Conservation (phyloP, 1,140 invertebrate species). For the Psix sp. region DNA sequence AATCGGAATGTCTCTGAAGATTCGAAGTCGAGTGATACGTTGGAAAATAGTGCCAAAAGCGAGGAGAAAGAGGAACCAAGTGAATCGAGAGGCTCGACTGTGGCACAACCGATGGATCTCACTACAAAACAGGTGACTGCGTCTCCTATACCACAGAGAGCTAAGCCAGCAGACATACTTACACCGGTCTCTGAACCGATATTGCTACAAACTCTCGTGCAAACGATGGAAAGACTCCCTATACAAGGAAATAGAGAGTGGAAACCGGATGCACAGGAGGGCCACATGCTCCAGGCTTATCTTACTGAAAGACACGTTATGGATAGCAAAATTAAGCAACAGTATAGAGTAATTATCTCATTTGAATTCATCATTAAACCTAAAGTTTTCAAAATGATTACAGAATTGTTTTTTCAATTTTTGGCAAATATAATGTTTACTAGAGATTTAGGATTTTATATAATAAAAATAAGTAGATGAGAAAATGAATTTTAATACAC, state of each 20-base stretch:
- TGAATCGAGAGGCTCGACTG: slow-evolving; percentile 43
- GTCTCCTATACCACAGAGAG: slow-evolving; percentile 61
- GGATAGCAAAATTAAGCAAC: slow-evolving; percentile 85
- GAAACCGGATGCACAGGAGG: slow-evolving; percentile 78
- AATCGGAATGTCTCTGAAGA: slow-evolving; percentile 64
- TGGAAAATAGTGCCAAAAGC: slow-evolving; percentile 61
- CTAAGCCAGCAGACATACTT: slow-evolving; percentile 76
- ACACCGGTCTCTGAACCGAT: slow-evolving; percentile 81
- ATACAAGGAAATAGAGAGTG: slow-evolving; percentile 77
- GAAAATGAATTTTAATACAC: no score
- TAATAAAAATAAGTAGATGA: no score
- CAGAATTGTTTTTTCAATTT: no score
- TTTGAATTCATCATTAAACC: slow-evolving; percentile 10
- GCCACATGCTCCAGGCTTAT: slow-evolving; percentile 84
- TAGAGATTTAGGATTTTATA: no score
- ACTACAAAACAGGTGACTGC: slow-evolving; percentile 74
- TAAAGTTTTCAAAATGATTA: no score
- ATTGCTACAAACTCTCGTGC: slow-evolving; percentile 81
- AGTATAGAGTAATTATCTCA: slow-evolving; percentile 59
- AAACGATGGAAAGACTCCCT: slow-evolving; percentile 80
- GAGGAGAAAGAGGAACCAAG: slow-evolving; percentile 61
- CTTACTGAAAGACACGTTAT: slow-evolving; percentile 85
- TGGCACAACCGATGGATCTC: slow-evolving; percentile 79
- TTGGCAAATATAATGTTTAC: no score
- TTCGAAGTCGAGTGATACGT: slow-evolving; percentile 63